Percentiles rank a stretch among this genome's conserved stretches.
Conservation (phyloP, 2,888 invertebrate genomes). For the Aradus depressus region DNA sequence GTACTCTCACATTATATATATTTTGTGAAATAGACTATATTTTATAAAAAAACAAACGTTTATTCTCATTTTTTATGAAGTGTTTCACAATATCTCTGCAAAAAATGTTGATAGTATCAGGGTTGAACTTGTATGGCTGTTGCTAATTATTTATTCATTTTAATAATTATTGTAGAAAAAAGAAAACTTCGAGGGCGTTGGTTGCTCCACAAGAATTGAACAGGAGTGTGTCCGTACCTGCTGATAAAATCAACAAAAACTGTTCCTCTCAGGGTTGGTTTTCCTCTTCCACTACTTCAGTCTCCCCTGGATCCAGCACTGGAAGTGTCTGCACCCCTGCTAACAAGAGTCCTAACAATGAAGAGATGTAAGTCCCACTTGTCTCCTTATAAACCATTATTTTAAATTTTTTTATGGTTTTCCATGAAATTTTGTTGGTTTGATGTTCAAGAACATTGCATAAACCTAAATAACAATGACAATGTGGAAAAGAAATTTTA, state of each 20-base stretch:
- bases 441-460: background rate
- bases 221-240: constrained; percentile 79
- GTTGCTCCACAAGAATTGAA: constrained; percentile 62
- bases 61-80: too few relatives aligned
- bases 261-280: background rate
- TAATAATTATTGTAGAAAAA: constrained; percentile 45
- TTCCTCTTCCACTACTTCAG: constrained; percentile 1
- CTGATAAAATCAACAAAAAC: constrained; percentile 45
- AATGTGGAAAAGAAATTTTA: too few relatives aligned
- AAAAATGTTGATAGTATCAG: background rate
- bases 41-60: too few relatives aligned
- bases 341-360: constrained; percentile 36
- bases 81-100: background rate
- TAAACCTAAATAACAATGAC: too few relatives aligned
- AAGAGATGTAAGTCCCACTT: constrained; percentile 39
- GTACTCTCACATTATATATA: too few relatives aligned
- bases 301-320: constrained; percentile 30
- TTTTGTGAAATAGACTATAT: too few relatives aligned
- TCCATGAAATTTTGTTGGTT: background rate
- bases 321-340: constrained; percentile 35
- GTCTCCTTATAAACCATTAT: background rate
- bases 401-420: background rate
- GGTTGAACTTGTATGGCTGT: background rate
- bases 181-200: constrained; percentile 52
- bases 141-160: constrained; percentile 8